phyloP scores from a whole-genome alignment of 2,113 vertebrate species.

The Paratilapia polleni region DNA sequence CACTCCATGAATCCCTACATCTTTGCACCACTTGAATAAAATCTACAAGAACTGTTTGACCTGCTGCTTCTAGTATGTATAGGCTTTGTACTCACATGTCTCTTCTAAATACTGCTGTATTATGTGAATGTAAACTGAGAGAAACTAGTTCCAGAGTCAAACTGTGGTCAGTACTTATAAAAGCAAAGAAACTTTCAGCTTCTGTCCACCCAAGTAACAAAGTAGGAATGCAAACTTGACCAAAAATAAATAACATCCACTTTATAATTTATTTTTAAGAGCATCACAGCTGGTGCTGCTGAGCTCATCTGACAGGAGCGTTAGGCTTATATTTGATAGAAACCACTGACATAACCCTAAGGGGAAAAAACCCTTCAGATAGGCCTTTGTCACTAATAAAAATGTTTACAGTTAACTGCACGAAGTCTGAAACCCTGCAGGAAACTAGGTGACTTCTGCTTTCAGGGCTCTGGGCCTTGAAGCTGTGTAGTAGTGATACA shows the following conservation, averaged over 20 bases:
- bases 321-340: neutral
- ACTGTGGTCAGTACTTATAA: neutral
- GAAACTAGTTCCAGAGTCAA: neutral
- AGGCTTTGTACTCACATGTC: no score
- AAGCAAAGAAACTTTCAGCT: neutral
- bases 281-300: neutral
- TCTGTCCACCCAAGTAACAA: neutral
- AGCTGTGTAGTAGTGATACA: neutral
- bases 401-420: neutral
- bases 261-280: neutral
- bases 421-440: neutral
- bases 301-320: neutral
- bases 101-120: neutral
- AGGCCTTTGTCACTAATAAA: slow-evolving; percentile 14
- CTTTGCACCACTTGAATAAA: neutral
- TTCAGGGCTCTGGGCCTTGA: neutral
- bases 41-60: no score
- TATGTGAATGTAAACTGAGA: neutral
- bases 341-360: neutral
- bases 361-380: neutral
- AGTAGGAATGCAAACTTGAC: neutral
- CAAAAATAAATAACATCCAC: neutral
- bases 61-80: no score
- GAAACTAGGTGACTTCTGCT: slow-evolving; percentile 42
- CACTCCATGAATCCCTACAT: neutral